phyloP scores from a whole-genome alignment of 2,888 invertebrate species.

The Syritta pipiens region DNA sequence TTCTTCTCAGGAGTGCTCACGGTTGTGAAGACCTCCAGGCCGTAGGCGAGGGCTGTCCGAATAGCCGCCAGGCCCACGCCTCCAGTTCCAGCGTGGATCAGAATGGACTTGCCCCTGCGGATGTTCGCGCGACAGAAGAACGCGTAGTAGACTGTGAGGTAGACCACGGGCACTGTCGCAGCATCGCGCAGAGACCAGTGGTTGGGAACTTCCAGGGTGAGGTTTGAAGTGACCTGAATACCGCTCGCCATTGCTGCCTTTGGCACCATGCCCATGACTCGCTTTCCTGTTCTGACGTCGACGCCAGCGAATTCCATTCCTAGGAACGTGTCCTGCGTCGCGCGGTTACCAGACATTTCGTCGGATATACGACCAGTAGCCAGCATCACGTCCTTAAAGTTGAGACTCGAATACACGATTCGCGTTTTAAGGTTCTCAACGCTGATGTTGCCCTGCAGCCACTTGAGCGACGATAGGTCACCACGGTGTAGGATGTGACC shows the following conservation, averaged over 20 bases:
- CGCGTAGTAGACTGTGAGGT: constrained; percentile 83
- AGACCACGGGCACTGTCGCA: constrained; percentile 88
- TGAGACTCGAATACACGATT: constrained; percentile 85
- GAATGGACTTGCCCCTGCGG: constrained; percentile 77
- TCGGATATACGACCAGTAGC: constrained; percentile 91
- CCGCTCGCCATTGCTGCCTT: constrained; percentile 80
- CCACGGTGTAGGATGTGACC: constrained; percentile 87
- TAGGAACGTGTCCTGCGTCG: constrained; percentile 82
- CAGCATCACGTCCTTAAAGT: constrained; percentile 95
- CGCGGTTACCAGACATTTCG: constrained; percentile 85
- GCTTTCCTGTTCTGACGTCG: constrained; percentile 80
- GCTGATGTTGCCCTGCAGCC: constrained; percentile 84
- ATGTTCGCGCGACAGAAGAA: constrained; percentile 76
- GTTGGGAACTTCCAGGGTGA: constrained; percentile 85
- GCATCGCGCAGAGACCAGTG: constrained; percentile 87
- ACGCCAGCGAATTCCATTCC: constrained; percentile 84
- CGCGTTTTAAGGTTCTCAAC: constrained; percentile 81
- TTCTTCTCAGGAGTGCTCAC: constrained; percentile 84
- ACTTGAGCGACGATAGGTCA: constrained; percentile 88
- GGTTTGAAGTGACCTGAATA: constrained; percentile 63
- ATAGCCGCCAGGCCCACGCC: constrained; percentile 91
- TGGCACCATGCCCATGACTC: constrained; percentile 82
- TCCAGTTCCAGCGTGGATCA: constrained; percentile 84
- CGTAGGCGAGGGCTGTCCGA: constrained; percentile 83
- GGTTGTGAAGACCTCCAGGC: constrained; percentile 85